These are phyloP conservation scores for Hydriomena furcata DNA, from an alignment of 2,888 invertebrate genomes.

Conservation along the genomic window DNA sequence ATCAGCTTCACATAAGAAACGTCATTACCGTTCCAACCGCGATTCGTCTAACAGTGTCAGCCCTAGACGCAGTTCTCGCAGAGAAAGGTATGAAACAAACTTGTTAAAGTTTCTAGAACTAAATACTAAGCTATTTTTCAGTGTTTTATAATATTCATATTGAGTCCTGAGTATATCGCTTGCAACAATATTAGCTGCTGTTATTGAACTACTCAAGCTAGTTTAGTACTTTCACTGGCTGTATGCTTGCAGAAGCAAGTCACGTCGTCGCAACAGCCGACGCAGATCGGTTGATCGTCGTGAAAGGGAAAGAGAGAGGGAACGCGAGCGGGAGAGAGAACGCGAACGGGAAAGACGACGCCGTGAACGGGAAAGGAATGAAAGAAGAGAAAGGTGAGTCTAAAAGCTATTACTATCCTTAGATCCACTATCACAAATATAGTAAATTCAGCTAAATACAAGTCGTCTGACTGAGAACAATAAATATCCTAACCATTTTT, in stretches of 20 bases:
- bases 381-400: slow-evolving; percentile 65
- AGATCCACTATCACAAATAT: not conserved
- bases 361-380: slow-evolving; percentile 54
- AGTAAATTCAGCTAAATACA: not conserved
- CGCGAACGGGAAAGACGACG: slow-evolving; percentile 61
- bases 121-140: too few relatives aligned
- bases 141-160: too few relatives aligned
- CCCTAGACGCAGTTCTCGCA: slow-evolving; percentile 77
- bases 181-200: not conserved
- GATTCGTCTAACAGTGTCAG: slow-evolving; percentile 88
- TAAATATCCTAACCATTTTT: too few relatives aligned
- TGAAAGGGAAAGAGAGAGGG: slow-evolving; percentile 69
- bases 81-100: slow-evolving; percentile 71
- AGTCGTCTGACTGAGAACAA: too few relatives aligned
- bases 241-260: slow-evolving; percentile 60
- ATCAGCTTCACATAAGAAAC: slow-evolving; percentile 90
- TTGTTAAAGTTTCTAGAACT: too few relatives aligned
- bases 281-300: slow-evolving; percentile 75
- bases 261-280: slow-evolving; percentile 71
- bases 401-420: not conserved
- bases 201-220: not conserved
- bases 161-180: too few relatives aligned
- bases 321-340: slow-evolving; percentile 62
- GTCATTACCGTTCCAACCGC: slow-evolving; percentile 94
- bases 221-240: not conserved